Conservation (phyloP, 53 echinoderm and acorn worm genomes). For the Hippasteria phrygiana region DNA sequence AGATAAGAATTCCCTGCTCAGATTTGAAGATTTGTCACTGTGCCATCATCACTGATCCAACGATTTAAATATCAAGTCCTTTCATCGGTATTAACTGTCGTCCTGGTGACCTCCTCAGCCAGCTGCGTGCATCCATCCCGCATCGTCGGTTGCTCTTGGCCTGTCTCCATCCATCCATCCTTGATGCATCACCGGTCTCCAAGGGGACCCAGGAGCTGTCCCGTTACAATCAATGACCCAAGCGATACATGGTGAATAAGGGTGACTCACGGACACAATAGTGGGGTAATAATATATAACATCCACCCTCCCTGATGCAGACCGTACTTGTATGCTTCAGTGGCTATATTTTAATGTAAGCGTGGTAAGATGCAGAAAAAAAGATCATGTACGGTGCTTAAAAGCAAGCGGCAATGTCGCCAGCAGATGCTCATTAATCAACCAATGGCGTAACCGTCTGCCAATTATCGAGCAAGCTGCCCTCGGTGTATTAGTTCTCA, state of each 20-base stretch:
- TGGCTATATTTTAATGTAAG: neutral
- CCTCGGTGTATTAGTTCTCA: constrained; percentile 43
- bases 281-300: neutral
- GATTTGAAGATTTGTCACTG: constrained; percentile 37
- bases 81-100: neutral
- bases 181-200: constrained; percentile 32
- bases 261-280: constrained; percentile 23
- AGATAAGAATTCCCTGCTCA: neutral
- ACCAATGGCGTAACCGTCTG: constrained; percentile 7
- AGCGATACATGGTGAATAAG: constrained; percentile 34
- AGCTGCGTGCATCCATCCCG: neutral
- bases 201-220: neutral
- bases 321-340: neutral
- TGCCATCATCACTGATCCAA: constrained; percentile 35
- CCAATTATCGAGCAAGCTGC: constrained; percentile 36
- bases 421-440: constrained; percentile 49
- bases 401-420: neutral
- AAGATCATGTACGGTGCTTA: constrained; percentile 9
- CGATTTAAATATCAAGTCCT: constrained; percentile 5
- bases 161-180: neutral
- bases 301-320: neutral
- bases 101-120: neutral
- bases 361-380: neutral
- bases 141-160: neutral
- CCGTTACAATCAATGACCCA: constrained; percentile 18